Evolutionary conservation across 2,113 vertebrate species (phyloP).

Genomic region (Limnothrissa miodon): DNA sequence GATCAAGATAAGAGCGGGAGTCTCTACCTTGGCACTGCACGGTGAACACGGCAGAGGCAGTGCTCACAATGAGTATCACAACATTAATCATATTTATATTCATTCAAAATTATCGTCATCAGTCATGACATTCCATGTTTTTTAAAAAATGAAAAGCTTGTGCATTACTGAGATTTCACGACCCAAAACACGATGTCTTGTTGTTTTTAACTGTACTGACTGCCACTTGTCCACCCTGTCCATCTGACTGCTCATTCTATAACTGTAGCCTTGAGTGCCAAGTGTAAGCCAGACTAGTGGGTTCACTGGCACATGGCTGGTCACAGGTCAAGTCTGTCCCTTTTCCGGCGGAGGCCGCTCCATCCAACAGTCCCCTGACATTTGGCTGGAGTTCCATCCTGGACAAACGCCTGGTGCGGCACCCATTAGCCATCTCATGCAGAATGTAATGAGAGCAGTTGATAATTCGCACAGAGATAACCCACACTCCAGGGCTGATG

Average conservation of each 20-base stretch:
- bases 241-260: background rate
- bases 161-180: background rate
- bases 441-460: background rate
- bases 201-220: background rate
- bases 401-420: background rate
- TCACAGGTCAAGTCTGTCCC: conserved; percentile 11
- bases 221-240: background rate
- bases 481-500: background rate
- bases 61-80: background rate
- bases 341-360: background rate
- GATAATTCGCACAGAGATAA: background rate
- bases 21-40: background rate
- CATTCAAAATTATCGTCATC: too few species aligned
- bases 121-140: background rate
- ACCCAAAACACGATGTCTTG: background rate
- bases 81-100: background rate
- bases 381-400: background rate
- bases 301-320: background rate
- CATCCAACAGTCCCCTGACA: background rate
- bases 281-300: background rate
- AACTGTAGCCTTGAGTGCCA: background rate
- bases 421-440: background rate
- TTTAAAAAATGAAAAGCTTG: background rate
- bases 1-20: background rate
- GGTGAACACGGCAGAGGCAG: background rate